Evolutionary conservation across 1,140 invertebrate genomes (phyloP), one percentile per base, ranked within the genome.

Genomic region (Brachionus sp.): DNA sequence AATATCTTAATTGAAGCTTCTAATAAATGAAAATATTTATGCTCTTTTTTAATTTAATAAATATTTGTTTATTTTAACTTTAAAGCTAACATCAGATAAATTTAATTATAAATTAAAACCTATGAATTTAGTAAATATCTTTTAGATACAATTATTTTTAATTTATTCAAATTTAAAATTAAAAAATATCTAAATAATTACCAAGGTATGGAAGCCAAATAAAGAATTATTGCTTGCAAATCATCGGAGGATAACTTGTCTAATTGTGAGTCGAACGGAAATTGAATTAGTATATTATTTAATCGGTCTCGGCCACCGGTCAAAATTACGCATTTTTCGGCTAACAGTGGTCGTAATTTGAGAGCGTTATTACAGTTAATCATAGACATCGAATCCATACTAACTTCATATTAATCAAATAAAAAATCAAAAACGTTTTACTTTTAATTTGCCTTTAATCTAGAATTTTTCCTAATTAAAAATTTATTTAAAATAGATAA

Each of bases 151-250:
- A 29, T 29, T 9, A 7, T 29, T 12, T 5, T 64, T 64, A 12
- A 5, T 64, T 25, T 23, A 1, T 64, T 73, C n/a, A 10, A 23
- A 42, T 73, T 73, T 73, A 42, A n/a, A 33, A 12, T 29, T 12
- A n/a, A 44, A 29, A 46, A 46, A 5, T 16, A 25, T 46, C 6
- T 25, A 0, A 29, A 13, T 33, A 62, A 16, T 80, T 80, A 80
- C 77, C 50, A 66, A 29, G 77, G 77, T 42, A 80, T 80, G 35
- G 77, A 80, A 33, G 77, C 77, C 16, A 80, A 35, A 66, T 80
- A 80, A 7, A 80, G 37, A 42, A 80, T 66, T 35, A 80, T 25
- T 57, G 46, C 37, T 66, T 80, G 77, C 23, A 80, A 66, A 37
- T 80, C 77, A 23, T 80, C 77, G 16, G 25, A 42, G 3, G 35